Evolutionary conservation across 2,113 vertebrate species (phyloP).

Genomic region (Dascyllus trimaculatus): DNA sequence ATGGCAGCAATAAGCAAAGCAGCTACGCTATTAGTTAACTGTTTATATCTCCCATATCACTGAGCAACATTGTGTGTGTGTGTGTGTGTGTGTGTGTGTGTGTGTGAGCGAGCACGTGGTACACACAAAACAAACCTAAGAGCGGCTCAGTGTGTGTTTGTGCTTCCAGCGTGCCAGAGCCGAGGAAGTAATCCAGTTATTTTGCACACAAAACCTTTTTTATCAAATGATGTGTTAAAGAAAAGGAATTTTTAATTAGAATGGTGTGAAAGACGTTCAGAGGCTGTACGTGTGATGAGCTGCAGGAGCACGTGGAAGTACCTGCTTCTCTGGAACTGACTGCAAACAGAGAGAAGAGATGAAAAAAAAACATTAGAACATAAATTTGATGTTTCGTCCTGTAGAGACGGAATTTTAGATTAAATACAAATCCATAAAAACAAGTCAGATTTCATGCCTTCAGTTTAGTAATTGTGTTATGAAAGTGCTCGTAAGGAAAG

Average conservation of each 20-base stretch:
- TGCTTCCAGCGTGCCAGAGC: background rate
- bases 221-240: slow-evolving; percentile 2
- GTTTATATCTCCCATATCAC: slow-evolving; percentile 63
- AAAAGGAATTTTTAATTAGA: slow-evolving; percentile 19
- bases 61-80: slow-evolving; percentile 44
- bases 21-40: slow-evolving; percentile 76
- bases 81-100: slow-evolving; percentile 10
- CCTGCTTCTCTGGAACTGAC: background rate
- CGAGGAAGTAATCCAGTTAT: slow-evolving; percentile 24
- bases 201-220: slow-evolving; percentile 25
- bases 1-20: slow-evolving; percentile 78
- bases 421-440: background rate
- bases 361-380: background rate
- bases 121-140: no score
- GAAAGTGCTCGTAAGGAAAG: background rate
- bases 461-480: background rate
- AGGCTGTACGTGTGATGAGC: background rate
- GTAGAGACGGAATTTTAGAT: background rate
- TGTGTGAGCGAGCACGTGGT: slow-evolving; percentile 10
- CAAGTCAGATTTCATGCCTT: no score
- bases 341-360: background rate
- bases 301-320: background rate
- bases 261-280: background rate
- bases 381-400: no score
- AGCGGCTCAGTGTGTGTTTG: no score